Evolutionary conservation across 2,888 invertebrate species (phyloP).

Genomic region (Cinara cedri): DNA sequence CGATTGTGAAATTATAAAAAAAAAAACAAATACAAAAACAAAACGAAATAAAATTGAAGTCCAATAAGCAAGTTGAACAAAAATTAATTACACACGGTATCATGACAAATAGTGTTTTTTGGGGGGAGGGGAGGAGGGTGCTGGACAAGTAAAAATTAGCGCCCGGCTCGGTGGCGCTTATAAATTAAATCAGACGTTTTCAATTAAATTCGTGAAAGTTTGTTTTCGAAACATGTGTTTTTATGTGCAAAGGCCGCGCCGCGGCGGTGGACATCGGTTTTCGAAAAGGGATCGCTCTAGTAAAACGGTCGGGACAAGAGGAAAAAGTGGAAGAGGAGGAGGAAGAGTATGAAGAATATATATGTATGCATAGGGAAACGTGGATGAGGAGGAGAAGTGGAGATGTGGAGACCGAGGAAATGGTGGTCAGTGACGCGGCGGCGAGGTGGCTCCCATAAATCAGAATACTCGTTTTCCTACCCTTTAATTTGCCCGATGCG

Average conservation of each 20-base stretch:
- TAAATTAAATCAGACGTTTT: conserved; percentile 57
- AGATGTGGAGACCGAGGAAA: conserved; percentile 9
- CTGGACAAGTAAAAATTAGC: conserved; percentile 55
- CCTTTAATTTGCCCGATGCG: conserved; percentile 53
- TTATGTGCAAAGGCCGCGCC: conserved; percentile 42
- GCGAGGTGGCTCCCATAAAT: conserved; percentile 40
- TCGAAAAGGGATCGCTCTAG: conserved; percentile 49
- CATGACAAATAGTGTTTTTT: conserved; percentile 39
- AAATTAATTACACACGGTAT: conserved; percentile 46
- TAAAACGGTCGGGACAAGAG: conserved; percentile 9
- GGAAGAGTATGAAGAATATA: too few relatives aligned
- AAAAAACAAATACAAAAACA: too few relatives aligned
- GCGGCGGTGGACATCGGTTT: conserved; percentile 46
- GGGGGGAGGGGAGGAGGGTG: too few relatives aligned
- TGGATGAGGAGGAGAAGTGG: background rate
- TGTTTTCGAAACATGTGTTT: conserved; percentile 53
- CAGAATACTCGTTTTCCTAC: conserved; percentile 53
- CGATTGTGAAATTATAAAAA: conserved; percentile 17
- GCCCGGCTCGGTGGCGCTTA: conserved; percentile 28
- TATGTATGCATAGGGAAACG: background rate
- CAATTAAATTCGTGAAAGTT: conserved; percentile 55
- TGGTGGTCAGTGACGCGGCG: background rate
- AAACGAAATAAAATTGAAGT: background rate
- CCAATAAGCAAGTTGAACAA: conserved; percentile 44
- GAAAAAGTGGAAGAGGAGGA: background rate